These are phyloP conservation scores for Drosophila basisetae DNA, from an alignment of 2,888 invertebrate genomes.

Conservation along the genomic window DNA sequence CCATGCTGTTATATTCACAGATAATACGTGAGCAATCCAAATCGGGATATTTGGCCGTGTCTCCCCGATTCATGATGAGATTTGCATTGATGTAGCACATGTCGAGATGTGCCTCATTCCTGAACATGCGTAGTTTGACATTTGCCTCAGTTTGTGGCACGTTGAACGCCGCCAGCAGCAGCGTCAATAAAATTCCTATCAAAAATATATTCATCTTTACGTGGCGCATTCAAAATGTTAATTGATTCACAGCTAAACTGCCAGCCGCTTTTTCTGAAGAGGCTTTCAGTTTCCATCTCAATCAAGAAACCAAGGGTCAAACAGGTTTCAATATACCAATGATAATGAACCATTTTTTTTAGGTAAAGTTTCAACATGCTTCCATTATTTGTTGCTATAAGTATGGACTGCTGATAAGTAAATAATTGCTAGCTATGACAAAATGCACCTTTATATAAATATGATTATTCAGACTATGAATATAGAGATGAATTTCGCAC, in stretches of 20 bases:
- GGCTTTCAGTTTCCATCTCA: neutral
- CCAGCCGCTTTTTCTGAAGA: neutral
- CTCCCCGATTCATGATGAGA: slow-evolving; percentile 46
- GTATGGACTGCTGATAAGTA: neutral
- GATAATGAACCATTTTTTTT: neutral
- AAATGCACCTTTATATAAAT: neutral
- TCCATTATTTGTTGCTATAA: neutral
- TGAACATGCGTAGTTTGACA: slow-evolving; percentile 28
- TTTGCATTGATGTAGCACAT: slow-evolving; percentile 58
- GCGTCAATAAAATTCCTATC: slow-evolving; percentile 23
- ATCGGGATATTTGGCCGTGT: slow-evolving; percentile 31
- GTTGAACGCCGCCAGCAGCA: slow-evolving; percentile 6
- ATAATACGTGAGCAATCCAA: slow-evolving; percentile 51
- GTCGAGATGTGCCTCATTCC: slow-evolving; percentile 59
- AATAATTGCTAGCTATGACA: neutral
- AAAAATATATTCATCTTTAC: slow-evolving; percentile 46
- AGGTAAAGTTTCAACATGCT: neutral
- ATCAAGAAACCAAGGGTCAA: slow-evolving; percentile 16
- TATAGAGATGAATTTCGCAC: no score
- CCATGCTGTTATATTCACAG: slow-evolving; percentile 47
- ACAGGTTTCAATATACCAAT: slow-evolving; percentile 5
- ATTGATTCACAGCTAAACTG: slow-evolving; percentile 24
- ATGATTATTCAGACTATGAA: neutral
- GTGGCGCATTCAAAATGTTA: slow-evolving; percentile 5
- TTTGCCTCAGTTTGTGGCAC: slow-evolving; percentile 35